These are phyloP conservation scores for Pituophis catenifer DNA, from an alignment of 2,113 vertebrate genomes.

Conservation along the genomic window DNA sequence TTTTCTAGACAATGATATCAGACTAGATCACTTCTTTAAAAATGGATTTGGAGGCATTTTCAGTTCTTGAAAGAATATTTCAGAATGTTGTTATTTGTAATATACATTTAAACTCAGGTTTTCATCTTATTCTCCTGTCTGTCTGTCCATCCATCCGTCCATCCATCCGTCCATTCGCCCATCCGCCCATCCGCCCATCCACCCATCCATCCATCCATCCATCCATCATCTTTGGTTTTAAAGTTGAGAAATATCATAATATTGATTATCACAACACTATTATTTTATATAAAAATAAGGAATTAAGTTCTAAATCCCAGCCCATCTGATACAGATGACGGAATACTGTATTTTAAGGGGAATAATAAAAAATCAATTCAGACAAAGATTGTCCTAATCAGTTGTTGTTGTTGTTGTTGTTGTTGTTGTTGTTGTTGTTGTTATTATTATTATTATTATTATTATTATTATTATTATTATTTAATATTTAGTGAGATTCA, in stretches of 20 bases:
- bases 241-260: not conserved
- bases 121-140: not conserved
- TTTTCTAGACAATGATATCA: not conserved
- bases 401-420: no score
- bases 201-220: not conserved
- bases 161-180: rapidly evolving
- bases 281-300: not conserved
- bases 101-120: not conserved
- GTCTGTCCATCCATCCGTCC: not conserved
- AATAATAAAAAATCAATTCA: not conserved
- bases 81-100: not conserved
- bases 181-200: not conserved
- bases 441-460: no score
- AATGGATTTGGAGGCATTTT: not conserved
- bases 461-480: no score
- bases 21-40: not conserved
- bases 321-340: not conserved
- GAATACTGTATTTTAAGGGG: not conserved
- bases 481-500: no score
- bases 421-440: no score
- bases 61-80: not conserved
- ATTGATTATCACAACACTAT: not conserved
- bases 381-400: not conserved
- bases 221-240: not conserved
- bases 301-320: not conserved